phyloP scores from a whole-genome alignment of 2,888 invertebrate genomes.

The Notocelia uddmanniana region DNA sequence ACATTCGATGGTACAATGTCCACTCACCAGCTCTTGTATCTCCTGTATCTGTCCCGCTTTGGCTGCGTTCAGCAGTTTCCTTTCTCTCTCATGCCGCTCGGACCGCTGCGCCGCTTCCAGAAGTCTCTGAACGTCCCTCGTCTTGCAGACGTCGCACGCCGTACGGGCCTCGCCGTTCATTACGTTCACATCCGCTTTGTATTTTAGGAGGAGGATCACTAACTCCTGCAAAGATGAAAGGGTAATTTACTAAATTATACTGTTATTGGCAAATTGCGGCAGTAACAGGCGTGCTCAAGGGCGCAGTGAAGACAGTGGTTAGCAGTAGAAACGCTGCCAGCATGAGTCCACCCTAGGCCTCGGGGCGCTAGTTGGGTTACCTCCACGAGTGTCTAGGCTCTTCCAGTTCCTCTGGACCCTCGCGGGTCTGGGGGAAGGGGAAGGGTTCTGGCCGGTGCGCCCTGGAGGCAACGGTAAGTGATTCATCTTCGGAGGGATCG shows the following conservation, averaged over 20 bases:
- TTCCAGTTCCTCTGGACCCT: too few relatives aligned
- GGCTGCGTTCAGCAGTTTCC: conserved; percentile 85
- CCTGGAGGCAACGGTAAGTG: too few relatives aligned
- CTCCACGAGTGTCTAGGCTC: too few relatives aligned
- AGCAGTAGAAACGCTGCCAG: too few relatives aligned
- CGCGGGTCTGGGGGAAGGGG: too few relatives aligned
- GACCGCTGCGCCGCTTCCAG: conserved; percentile 87
- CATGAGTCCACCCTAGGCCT: too few relatives aligned
- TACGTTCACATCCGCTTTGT: conserved; percentile 87
- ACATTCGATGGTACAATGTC: not conserved
- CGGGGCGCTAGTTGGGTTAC: too few relatives aligned
- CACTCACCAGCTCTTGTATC: conserved; percentile 84
- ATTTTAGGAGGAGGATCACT: conserved; percentile 86
- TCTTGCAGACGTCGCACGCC: conserved; percentile 85
- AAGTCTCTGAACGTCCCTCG: conserved; percentile 83
- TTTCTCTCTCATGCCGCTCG: conserved; percentile 83
- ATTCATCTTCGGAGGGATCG: too few relatives aligned
- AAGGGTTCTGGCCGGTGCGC: too few relatives aligned
- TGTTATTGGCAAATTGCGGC: too few relatives aligned
- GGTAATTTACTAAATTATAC: not conserved
- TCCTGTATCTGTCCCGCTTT: conserved; percentile 85
- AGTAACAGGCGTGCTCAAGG: too few relatives aligned
- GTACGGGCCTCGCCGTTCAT: conserved; percentile 88
- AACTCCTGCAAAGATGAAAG: conserved; percentile 80
- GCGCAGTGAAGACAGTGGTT: too few relatives aligned